A percentile compares a stretch with the other conserved stretches of the same genome.
Evolutionary conservation across 2,888 invertebrate species (phyloP).

Genomic region (Punctoribates punctum): DNA sequence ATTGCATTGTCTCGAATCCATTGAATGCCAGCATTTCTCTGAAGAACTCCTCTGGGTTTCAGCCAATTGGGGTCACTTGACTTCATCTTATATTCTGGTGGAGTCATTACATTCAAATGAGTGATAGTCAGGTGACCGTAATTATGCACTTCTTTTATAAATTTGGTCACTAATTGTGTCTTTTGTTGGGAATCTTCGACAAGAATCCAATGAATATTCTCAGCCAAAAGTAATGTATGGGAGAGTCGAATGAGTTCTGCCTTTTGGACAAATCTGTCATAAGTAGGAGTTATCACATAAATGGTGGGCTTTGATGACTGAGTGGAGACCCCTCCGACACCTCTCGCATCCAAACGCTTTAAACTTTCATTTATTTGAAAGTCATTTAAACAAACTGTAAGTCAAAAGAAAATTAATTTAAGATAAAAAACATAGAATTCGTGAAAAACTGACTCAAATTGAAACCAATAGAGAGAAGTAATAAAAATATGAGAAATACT

Average conservation of each 20-base stretch:
- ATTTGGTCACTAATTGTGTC: conserved; percentile 67
- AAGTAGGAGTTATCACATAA: conserved; percentile 89
- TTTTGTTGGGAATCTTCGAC: conserved; percentile 76
- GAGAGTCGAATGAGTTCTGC: conserved; percentile 85
- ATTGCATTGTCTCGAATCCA: conserved; percentile 68
- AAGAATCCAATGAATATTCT: conserved; percentile 84
- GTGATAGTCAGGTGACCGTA: conserved; percentile 53
- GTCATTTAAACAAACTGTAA: conserved; percentile 16
- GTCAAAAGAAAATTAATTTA: background rate
- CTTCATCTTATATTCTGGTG: conserved; percentile 65
- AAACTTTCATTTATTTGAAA: background rate
- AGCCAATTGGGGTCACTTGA: conserved; percentile 68
- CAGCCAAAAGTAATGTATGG: conserved; percentile 70
- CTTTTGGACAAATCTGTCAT: conserved; percentile 79
- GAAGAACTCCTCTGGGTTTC: conserved; percentile 82
- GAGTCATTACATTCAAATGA: conserved; percentile 66
- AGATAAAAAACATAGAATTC: background rate
- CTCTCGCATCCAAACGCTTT: background rate
- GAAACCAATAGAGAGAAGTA: background rate
- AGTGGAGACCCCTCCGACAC: background rate
- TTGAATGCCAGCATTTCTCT: conserved; percentile 68
- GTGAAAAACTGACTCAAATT: background rate
- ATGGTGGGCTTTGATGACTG: conserved; percentile 58
- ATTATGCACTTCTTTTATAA: conserved; percentile 64
- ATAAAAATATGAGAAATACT: background rate